These are phyloP conservation scores for Dichetophora obliterata DNA, from an alignment of 2,888 invertebrate species.

Conservation along the genomic window DNA sequence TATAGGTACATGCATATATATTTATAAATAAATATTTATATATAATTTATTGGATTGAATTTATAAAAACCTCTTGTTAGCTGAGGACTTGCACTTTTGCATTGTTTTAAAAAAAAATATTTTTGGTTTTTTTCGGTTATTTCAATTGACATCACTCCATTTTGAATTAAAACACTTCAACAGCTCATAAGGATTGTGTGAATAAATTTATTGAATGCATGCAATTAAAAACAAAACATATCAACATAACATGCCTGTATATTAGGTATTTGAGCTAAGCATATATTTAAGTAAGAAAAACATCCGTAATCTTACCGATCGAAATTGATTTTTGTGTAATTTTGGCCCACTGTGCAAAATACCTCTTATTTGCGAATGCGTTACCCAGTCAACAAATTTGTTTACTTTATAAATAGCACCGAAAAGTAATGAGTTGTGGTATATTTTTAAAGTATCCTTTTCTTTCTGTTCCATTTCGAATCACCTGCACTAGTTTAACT, in stretches of 20 bases:
- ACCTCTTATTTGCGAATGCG: constrained; percentile 27
- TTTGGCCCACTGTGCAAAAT: constrained; percentile 6
- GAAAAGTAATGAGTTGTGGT: constrained; percentile 24
- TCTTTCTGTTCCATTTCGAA: constrained; percentile 22
- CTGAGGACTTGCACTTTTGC: constrained; percentile 71
- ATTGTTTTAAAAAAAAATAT: background rate
- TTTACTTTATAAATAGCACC: constrained; percentile 56
- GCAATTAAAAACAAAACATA: background rate
- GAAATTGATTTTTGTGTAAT: constrained; percentile 13
- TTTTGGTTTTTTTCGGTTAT: constrained; percentile 18
- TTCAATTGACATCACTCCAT: background rate
- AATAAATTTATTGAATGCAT: background rate
- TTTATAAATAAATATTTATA: too few species aligned
- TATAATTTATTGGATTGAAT: too few species aligned
- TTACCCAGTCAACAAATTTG: background rate
- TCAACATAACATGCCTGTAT: background rate
- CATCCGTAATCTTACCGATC: background rate
- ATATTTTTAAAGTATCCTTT: background rate
- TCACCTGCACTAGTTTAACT: constrained; percentile 27
- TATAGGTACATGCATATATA: too few species aligned
- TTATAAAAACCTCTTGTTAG: constrained; percentile 52
- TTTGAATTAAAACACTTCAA: background rate
- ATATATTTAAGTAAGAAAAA: background rate
- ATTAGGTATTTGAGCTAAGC: background rate
- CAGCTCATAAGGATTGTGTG: background rate